A percentile compares a stretch with the other conserved stretches of the same genome.
Conservation (phyloP, 2,888 invertebrate species). For the Anorthoa munda region DNA sequence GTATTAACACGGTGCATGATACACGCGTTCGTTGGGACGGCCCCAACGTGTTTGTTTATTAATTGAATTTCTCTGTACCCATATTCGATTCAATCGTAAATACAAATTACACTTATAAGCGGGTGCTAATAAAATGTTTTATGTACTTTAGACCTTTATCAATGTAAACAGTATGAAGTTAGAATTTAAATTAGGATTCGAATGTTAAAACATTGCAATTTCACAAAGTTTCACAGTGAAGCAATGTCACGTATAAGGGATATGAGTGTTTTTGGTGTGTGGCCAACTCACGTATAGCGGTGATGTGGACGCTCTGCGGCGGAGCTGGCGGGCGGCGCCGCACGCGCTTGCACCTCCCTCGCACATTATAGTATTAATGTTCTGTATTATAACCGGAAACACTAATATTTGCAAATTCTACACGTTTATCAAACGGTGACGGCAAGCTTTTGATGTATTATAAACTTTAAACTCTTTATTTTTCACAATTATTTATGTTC, state of each 20-base stretch:
- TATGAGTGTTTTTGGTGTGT: conserved; percentile 79
- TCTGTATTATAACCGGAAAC: conserved; percentile 45
- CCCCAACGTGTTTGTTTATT: conserved; percentile 34
- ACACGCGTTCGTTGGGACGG: conserved; percentile 32
- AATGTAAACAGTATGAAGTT: conserved; percentile 51
- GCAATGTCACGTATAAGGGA: conserved; percentile 70
- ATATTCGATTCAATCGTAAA: conserved; percentile 33
- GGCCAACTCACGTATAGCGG: conserved; percentile 83
- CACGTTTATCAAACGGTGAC: conserved; percentile 41
- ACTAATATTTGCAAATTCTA: conserved; percentile 40
- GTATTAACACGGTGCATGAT: conserved; percentile 55
- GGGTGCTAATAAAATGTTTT: conserved; percentile 28
- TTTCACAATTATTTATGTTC: conserved; percentile 40
- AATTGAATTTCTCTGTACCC: conserved; percentile 43
- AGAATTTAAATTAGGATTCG: conserved; percentile 61
- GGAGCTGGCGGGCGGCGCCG: conserved; percentile 51
- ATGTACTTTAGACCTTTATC: conserved; percentile 32
- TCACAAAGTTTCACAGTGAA: conserved; percentile 64
- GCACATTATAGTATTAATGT: conserved; percentile 42
- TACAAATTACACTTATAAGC: conserved; percentile 36
- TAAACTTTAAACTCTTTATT: conserved; percentile 35
- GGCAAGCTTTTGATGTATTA: conserved; percentile 38
- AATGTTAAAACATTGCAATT: conserved; percentile 61
- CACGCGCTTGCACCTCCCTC: conserved; percentile 47
- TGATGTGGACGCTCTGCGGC: conserved; percentile 72